Evolutionary conservation across 2,797 vertebrate genomes (phyloP), one percentile per base, ranked within the genome.

Genomic region (Pangasius krempfi): DNA sequence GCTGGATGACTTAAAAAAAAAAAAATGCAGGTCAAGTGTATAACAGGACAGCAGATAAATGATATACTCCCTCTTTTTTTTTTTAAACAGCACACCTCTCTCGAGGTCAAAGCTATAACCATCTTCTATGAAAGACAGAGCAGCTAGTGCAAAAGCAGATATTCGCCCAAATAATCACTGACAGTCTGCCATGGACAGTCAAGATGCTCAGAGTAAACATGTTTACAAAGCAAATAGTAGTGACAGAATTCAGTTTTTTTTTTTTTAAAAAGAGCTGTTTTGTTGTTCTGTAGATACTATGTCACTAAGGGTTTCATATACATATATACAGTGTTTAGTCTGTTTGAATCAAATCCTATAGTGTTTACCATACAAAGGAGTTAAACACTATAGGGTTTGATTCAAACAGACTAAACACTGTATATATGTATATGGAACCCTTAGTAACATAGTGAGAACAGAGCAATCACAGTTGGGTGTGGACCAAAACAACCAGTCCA

Each of bases 11-110:
- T 90, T 68, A 47, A 7, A 47, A 47, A 47, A 47, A 47, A 47
- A 47, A 9, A 47, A 47, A 93, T 91, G 91, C 85, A 91, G 72
- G 86, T 91, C 75, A 90, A 86, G 90, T 89, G 72, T 18, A 92
- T 94, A 94, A 95, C 92, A 91, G 93, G 92, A 92, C 90, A 89
- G 88, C 79, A 89, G 90, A 92, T 93, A 92, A 93, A 93, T 3
- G 88, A 83, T 22, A 90, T 92, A 92, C 93, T 91, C 86, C 70
- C 85, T 75, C 92, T 64, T 22, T 64, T 22, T 27, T 75, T 4
- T 47, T 47, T 47, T 47, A 9, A 76, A 92, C 89, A 89, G 72
- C 82, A 76, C 54, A 37, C 1, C 50, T 70, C 52, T 90, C 86
- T 8, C 64, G 64, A 92, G 94, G 94, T 94, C 91, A 91, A 27